These are phyloP conservation scores for Tylochromis polylepis DNA, from an alignment of 2,113 vertebrate species.

Conservation along the genomic window DNA sequence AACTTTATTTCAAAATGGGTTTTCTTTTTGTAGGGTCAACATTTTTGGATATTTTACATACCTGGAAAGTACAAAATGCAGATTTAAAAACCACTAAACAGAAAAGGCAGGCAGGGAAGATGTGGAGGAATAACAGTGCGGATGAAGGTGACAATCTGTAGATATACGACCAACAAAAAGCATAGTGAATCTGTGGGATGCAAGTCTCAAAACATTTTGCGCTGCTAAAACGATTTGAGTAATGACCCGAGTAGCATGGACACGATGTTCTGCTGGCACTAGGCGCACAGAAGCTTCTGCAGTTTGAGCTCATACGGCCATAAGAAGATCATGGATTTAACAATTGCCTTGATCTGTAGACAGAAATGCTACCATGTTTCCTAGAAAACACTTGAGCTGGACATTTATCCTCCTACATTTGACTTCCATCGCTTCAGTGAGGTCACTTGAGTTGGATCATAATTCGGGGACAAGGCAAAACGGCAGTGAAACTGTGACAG, in stretches of 20 bases:
- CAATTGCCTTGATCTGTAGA: not conserved
- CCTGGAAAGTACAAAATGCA: conserved; percentile 66
- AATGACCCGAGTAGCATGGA: not conserved
- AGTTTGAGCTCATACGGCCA: not conserved
- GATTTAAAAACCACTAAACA: conserved; percentile 51
- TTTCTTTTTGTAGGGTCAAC: not conserved
- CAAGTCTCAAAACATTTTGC: not conserved
- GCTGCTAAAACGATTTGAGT: not conserved
- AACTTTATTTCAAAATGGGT: conserved; percentile 60
- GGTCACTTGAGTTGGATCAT: conserved; percentile 27
- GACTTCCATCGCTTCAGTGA: conserved; percentile 1
- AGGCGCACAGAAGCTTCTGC: not conserved
- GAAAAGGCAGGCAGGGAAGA: conserved; percentile 8
- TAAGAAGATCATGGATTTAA: not conserved
- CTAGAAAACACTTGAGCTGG: conserved; percentile 1
- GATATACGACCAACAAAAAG: conserved; percentile 3
- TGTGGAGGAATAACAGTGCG: not conserved
- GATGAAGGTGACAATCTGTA: conserved; percentile 3
- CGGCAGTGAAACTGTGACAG: not conserved
- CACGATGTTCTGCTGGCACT: not conserved
- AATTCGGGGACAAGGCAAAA: conserved; percentile 39
- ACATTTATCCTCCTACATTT: not conserved
- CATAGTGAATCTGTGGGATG: not conserved
- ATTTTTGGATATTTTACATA: conserved; percentile 53
- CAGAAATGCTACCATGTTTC: not conserved